Conservation (phyloP, 2,888 invertebrate genomes). For the Leptinotarsa juncta region DNA sequence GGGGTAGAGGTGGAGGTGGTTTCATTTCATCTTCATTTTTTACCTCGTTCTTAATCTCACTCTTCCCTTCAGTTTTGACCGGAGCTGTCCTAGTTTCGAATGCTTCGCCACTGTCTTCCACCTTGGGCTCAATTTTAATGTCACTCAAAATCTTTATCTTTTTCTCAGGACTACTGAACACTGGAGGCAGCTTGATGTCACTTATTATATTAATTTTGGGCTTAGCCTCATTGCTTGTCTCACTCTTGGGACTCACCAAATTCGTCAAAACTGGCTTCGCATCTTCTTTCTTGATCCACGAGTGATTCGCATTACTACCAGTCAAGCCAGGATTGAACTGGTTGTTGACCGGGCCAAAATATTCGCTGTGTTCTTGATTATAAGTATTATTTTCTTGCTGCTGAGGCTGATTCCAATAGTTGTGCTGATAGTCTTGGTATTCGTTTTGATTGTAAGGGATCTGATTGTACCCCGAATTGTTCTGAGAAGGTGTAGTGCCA, state of each 20-base stretch:
- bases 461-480: constrained; percentile 28
- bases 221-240: constrained; percentile 60
- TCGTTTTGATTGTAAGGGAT: constrained; percentile 35
- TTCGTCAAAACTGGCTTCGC: constrained; percentile 45
- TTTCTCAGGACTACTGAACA: constrained; percentile 49
- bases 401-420: constrained; percentile 44
- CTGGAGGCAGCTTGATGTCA: constrained; percentile 63
- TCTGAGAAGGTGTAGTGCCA: constrained; percentile 38
- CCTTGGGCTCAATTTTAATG: constrained; percentile 63
- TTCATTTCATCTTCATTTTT: constrained; percentile 51
- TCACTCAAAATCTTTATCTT: constrained; percentile 62
- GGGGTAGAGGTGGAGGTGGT: constrained; percentile 60
- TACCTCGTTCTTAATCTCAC: constrained; percentile 64
- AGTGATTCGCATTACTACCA: constrained; percentile 51
- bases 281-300: constrained; percentile 62
- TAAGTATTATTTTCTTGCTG: constrained; percentile 43
- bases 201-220: constrained; percentile 66
- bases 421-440: constrained; percentile 34
- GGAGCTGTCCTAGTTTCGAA: constrained; percentile 65
- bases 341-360: constrained; percentile 54
- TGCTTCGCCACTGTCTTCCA: constrained; percentile 68
- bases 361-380: constrained; percentile 49
- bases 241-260: constrained; percentile 55
- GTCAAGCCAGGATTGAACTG: constrained; percentile 53
- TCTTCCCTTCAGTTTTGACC: constrained; percentile 58